Base-by-base conservation (phyloP, 2,888 invertebrate genomes). In the Anthophora plumipes region DNA sequence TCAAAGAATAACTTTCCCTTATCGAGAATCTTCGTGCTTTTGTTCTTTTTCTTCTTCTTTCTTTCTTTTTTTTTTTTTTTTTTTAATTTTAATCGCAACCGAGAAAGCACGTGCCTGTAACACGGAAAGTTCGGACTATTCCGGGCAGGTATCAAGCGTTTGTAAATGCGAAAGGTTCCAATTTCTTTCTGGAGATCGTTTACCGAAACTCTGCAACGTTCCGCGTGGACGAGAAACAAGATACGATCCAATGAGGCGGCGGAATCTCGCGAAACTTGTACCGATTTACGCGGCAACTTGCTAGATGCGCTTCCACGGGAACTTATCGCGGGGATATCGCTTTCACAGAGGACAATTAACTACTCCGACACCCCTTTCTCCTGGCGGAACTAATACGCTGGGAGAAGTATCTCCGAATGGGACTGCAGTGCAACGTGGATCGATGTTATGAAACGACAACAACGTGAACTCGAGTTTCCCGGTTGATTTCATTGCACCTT, bases 261-360 rank as follows among this genome's bases (percentile, higher is more conserved):
- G 69, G 63, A 77, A 71, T 82, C 79, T 69, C 76, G 68, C 50
- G 59, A 69, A 83, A 85, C 66, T 82, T 72, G 17, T 46, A 4
- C 63, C 52, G 82, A 76, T 82, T 84, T 79, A 76, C 72, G 66
- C 57, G 66, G 68, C 75, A 82, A 85, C 74, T 84, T 79, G 22
- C 52, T 8, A 69, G 70, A 55, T 52, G 48, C 67, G 22, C 55
- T 73, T 61, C 52, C 72, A 37, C 54, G 72, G 67, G 22, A 82
- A 84, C 75, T 85, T 77, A 72, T 75, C 59, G 66, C 66, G 46
- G 43, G 59, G 57, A 77, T 82, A 84, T 82, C 84, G 72, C 68
- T 80, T 82, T 77, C 75, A 73, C 80, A 54, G 60, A 71, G 70
- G 82, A 79, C 85, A 84, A 86, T 85, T 82, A 77, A 79, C 84